These are phyloP conservation scores for Eurytoma adleriae DNA, from an alignment of 2,888 invertebrate genomes.

Conservation along the genomic window DNA sequence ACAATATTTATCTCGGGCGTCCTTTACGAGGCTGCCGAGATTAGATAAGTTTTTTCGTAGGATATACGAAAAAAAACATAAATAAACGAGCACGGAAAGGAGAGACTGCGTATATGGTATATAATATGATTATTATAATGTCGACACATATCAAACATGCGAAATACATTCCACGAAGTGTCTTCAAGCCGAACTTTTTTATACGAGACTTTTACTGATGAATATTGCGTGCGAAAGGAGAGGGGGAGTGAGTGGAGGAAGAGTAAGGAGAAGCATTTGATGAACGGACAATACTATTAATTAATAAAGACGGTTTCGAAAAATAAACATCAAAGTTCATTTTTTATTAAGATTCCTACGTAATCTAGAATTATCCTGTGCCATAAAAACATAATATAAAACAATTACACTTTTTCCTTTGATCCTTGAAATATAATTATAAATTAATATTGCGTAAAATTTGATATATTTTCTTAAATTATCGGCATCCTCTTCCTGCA, in stretches of 20 bases:
- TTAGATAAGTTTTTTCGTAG: constrained; percentile 4
- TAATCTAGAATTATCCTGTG: background rate
- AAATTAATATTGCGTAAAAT: background rate
- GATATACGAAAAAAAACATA: background rate
- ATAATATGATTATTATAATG: constrained; percentile 11
- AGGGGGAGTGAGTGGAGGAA: background rate
- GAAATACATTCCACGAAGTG: constrained; percentile 38
- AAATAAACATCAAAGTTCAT: constrained; percentile 3
- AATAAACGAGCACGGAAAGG: background rate
- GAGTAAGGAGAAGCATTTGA: background rate
- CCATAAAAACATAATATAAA: no score
- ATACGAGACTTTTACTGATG: constrained; percentile 14
- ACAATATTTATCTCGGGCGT: background rate
- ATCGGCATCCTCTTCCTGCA: background rate
- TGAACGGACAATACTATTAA: constrained; percentile 42
- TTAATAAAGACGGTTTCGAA: constrained; percentile 44
- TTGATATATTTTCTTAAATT: background rate
- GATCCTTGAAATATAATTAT: background rate
- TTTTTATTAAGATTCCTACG: background rate
- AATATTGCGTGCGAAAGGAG: background rate
- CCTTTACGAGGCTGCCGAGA: constrained; percentile 3
- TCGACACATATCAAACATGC: constrained; percentile 19
- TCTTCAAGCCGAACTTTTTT: constrained; percentile 17
- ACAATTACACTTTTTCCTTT: no score
- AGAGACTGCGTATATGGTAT: background rate